Percentiles rank a stretch among this genome's conserved stretches.
phyloP scores from a whole-genome alignment of 2,113 vertebrate species.

The Trogon melanurus region DNA sequence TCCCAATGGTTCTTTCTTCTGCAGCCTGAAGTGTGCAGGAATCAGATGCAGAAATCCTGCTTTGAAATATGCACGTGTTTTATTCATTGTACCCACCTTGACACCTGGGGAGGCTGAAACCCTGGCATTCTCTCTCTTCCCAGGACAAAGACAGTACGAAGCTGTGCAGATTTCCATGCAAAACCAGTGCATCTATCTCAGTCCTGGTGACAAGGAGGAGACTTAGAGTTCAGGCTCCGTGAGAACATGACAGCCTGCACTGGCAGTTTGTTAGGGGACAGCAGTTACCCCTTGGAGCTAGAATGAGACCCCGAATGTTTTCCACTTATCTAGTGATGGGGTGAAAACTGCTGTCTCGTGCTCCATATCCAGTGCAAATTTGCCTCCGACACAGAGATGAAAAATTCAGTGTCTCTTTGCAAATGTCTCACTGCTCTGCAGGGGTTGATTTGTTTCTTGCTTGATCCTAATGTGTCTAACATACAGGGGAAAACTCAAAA shows the following conservation, averaged over 20 bases:
- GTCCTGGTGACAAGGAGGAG: background rate
- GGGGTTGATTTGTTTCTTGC: background rate
- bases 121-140: background rate
- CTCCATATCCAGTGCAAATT: background rate
- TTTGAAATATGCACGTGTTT: background rate
- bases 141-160: background rate
- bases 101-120: background rate
- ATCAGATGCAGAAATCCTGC: constrained; percentile 1
- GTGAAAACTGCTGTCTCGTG: rapidly evolving
- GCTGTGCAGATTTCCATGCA: background rate
- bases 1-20: rapidly evolving
- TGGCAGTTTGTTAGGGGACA: background rate
- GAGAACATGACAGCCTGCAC: background rate
- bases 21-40: background rate
- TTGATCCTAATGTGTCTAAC: background rate
- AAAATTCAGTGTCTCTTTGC: background rate
- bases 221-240: background rate
- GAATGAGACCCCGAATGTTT: background rate
- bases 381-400: background rate
- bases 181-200: background rate
- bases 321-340: background rate
- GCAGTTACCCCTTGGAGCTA: background rate
- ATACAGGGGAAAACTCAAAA: background rate
- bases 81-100: background rate
- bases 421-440: background rate